Conservation (phyloP, 2,888 invertebrate species). For the Panorpa germanica region DNA sequence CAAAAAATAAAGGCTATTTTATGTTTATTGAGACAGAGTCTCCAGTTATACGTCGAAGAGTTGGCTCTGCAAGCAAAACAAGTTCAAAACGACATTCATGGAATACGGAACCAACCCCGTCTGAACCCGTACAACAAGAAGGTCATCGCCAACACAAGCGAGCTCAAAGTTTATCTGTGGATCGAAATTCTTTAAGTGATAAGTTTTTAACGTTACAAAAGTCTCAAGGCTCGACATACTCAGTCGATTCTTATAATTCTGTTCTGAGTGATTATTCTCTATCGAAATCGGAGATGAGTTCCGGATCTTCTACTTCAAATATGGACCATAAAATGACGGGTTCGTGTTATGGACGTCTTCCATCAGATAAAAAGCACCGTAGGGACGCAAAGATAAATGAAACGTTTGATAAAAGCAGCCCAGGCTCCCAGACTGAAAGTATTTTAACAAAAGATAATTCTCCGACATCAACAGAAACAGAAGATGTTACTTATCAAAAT, state of each 20-base stretch:
- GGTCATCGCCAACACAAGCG: slow-evolving; percentile 19
- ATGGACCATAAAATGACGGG: slow-evolving; percentile 11
- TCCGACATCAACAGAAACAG: slow-evolving; percentile 20
- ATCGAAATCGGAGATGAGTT: slow-evolving; percentile 22
- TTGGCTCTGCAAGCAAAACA: slow-evolving; percentile 14
- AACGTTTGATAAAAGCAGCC: slow-evolving; percentile 25
- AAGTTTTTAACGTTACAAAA: slow-evolving; percentile 24
- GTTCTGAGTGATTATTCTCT: slow-evolving; percentile 23
- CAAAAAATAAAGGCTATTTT: slow-evolving; percentile 11
- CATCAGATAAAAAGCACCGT: slow-evolving; percentile 13
- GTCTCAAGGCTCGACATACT: slow-evolving; percentile 23
- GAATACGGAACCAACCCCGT: slow-evolving; percentile 14
- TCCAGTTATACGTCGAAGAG: slow-evolving; percentile 17
- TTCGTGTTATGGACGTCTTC: too few relatives aligned
- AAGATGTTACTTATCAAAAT: slow-evolving; percentile 25
- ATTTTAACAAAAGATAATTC: slow-evolving; percentile 24
- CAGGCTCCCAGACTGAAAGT: slow-evolving; percentile 24
- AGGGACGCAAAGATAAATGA: slow-evolving; percentile 24
- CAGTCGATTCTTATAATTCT: slow-evolving; percentile 23
- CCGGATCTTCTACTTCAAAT: slow-evolving; percentile 17
- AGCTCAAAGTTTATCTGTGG: slow-evolving; percentile 20
- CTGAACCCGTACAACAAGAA: slow-evolving; percentile 11
- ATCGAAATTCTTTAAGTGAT: slow-evolving; percentile 23
- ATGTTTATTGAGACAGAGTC: slow-evolving; percentile 17
- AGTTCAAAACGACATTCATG: slow-evolving; percentile 23